phyloP scores from a whole-genome alignment of 2,888 invertebrate species.

The Cybosia mesomella region DNA sequence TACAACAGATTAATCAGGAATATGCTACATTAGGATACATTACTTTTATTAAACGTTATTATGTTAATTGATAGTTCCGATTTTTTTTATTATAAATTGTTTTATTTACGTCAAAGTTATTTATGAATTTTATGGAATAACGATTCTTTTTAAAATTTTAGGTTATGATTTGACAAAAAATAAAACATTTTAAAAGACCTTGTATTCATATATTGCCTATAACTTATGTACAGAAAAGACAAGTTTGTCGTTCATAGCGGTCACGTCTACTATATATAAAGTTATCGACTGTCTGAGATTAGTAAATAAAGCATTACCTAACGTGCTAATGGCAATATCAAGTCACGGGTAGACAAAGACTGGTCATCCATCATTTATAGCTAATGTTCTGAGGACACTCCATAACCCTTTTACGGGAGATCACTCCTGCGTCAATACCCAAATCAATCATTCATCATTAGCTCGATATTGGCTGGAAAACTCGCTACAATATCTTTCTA shows the following conservation, averaged over 20 bases:
- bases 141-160: background rate
- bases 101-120: background rate
- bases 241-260: background rate
- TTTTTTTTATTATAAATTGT: background rate
- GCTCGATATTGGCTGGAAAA: slow-evolving; percentile 17
- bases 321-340: slow-evolving; percentile 67
- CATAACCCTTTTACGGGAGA: slow-evolving; percentile 74
- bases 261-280: background rate
- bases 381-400: slow-evolving; percentile 70
- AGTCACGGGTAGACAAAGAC: slow-evolving; percentile 62
- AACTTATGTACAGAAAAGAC: too few species aligned
- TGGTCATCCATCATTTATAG: slow-evolving; percentile 79
- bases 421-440: slow-evolving; percentile 54
- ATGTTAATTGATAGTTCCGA: background rate
- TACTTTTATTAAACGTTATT: slow-evolving; percentile 2
- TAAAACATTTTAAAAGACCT: too few species aligned
- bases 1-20: slow-evolving; percentile 24
- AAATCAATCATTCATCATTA: slow-evolving; percentile 58
- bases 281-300: slow-evolving; percentile 15
- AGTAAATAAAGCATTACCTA: slow-evolving; percentile 32
- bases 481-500: slow-evolving; percentile 5
- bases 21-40: slow-evolving; percentile 16
- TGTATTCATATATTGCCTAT: too few species aligned
- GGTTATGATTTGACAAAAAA: background rate
- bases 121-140: background rate